A percentile compares a stretch with the other conserved stretches of the same genome.
Evolutionary conservation across 2,797 vertebrate species (phyloP).

Genomic region (Eulemur coronatus): DNA sequence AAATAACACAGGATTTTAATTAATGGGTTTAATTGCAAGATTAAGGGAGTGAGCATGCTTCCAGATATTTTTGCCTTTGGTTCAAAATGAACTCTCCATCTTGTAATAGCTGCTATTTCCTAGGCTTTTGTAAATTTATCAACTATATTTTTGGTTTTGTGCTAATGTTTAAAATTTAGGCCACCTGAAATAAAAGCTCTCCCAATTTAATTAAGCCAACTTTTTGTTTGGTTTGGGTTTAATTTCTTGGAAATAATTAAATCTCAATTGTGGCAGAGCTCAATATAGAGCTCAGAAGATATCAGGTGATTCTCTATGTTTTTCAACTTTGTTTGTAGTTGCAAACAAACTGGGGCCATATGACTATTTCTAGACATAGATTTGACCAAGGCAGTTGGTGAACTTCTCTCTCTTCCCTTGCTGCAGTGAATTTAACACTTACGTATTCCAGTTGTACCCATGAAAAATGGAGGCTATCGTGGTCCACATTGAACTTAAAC

Average conservation of each 20-base stretch:
- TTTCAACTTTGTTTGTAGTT: background rate
- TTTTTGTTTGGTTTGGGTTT: background rate
- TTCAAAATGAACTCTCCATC: background rate
- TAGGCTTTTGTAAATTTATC: background rate
- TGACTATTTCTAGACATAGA: background rate
- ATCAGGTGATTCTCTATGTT: background rate
- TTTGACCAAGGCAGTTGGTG: background rate
- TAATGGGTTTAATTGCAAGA: conserved; percentile 44
- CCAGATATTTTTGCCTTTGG: background rate
- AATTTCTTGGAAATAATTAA: conserved; percentile 32
- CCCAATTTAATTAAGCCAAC: background rate
- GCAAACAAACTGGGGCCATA: background rate
- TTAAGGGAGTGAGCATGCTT: conserved; percentile 1
- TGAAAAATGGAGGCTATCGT: background rate
- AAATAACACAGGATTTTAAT: conserved; percentile 35
- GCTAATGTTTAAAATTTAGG: background rate
- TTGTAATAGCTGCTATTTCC: background rate
- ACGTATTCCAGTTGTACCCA: background rate
- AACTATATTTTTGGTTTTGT: background rate
- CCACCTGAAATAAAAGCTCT: background rate
- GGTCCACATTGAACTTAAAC: background rate
- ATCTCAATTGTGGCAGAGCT: background rate
- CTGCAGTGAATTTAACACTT: background rate
- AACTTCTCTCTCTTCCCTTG: background rate
- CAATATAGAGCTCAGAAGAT: background rate